A percentile compares a stretch with the other conserved stretches of the same genome.
These are phyloP conservation scores for Exephanes ischioxanthus DNA, from an alignment of 2,888 invertebrate species.

Conservation along the genomic window DNA sequence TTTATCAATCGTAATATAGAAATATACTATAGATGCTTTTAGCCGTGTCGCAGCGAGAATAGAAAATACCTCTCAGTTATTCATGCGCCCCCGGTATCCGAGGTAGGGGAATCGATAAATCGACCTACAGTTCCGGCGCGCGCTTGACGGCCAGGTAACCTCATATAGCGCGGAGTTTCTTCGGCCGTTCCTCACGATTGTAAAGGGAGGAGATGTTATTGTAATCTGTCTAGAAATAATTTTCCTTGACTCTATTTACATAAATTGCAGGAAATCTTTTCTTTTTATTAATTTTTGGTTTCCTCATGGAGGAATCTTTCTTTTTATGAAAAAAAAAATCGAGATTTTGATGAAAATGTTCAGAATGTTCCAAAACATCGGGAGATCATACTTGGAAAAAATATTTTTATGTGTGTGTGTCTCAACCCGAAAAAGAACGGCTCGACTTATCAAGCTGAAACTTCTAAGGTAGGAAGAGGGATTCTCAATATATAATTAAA, in stretches of 20 bases:
- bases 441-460: no score
- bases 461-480: no score
- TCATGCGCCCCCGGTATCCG: slow-evolving; percentile 80
- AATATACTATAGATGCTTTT: slow-evolving; percentile 63
- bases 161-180: slow-evolving; percentile 61
- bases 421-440: neutral
- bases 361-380: no score
- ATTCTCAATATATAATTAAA: no score
- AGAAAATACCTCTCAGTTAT: slow-evolving; percentile 80
- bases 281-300: neutral
- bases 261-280: neutral
- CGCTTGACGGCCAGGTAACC: slow-evolving; percentile 73
- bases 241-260: neutral
- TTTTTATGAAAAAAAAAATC: no score
- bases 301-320: neutral
- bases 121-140: slow-evolving; percentile 72
- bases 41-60: slow-evolving; percentile 72
- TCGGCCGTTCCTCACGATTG: neutral
- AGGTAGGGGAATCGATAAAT: slow-evolving; percentile 82
- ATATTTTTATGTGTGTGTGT: no score
- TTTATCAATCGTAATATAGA: slow-evolving; percentile 30
- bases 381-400: no score
- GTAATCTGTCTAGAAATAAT: slow-evolving; percentile 26
- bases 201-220: neutral
- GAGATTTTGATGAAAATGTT: no score